phyloP scores from a whole-genome alignment of 2,888 invertebrate species.

The Drosophila longiperda region DNA sequence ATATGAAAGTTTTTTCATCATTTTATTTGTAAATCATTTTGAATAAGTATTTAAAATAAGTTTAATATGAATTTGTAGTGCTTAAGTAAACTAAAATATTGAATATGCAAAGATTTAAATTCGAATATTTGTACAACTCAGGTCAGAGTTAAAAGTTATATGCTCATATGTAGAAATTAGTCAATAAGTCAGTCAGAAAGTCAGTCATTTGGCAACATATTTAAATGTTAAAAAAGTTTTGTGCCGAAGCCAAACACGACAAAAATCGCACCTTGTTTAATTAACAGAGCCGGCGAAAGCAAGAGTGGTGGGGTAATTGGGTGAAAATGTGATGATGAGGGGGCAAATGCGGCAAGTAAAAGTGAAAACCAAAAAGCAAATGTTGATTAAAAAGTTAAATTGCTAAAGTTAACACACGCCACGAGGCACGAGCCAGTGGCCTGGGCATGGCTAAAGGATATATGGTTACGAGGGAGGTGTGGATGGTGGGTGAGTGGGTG shows the following conservation, averaged over 20 bases:
- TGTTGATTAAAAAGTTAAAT: slow-evolving; percentile 80
- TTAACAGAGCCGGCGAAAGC: slow-evolving; percentile 51
- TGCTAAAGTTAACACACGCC: slow-evolving; percentile 75
- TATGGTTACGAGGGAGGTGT: not conserved
- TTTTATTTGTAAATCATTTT: not conserved
- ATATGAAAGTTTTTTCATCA: not conserved
- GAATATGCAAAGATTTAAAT: not conserved
- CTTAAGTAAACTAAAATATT: not conserved
- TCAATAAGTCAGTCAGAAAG: slow-evolving; percentile 22
- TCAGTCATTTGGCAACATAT: slow-evolving; percentile 37
- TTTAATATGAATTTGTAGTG: not conserved
- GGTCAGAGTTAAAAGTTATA: slow-evolving; percentile 6
- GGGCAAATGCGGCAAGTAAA: slow-evolving; percentile 58
- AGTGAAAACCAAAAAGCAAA: slow-evolving; percentile 78
- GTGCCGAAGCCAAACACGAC: slow-evolving; percentile 62
- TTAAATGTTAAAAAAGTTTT: slow-evolving; percentile 52
- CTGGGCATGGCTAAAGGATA: slow-evolving; percentile 20
- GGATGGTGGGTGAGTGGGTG: not conserved
- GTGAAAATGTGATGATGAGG: not conserved
- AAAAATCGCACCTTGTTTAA: slow-evolving; percentile 66
- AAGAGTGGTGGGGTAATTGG: slow-evolving; percentile 7
- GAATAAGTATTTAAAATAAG: not conserved
- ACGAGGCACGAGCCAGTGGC: slow-evolving; percentile 25
- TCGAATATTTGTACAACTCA: slow-evolving; percentile 7
- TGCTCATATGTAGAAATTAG: slow-evolving; percentile 10